Conservation (phyloP, 2,113 vertebrate species). For the Sphaerodactylus townsendi region DNA sequence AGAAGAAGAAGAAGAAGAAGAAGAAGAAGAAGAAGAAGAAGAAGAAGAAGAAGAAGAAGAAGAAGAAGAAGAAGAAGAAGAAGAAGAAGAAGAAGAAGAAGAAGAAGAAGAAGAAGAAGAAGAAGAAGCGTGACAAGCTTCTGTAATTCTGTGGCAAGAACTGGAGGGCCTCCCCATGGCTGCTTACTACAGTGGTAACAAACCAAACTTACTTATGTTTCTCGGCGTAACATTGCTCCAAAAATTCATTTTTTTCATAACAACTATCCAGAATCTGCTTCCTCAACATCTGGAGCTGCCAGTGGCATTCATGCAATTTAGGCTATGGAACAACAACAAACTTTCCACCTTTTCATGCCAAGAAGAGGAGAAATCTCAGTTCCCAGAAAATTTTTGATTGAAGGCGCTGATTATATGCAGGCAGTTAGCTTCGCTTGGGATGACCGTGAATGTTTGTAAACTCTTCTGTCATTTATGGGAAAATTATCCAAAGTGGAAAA, state of each 20-base stretch:
- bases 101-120: too few relatives aligned
- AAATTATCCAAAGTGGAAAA: background rate
- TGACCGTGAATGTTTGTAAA: background rate
- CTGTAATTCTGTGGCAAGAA: background rate
- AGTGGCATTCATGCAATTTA: constrained; percentile 12
- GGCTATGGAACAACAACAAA: constrained; percentile 1
- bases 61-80: too few relatives aligned
- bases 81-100: too few relatives aligned
- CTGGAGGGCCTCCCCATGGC: background rate
- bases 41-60: too few relatives aligned
- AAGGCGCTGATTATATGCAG: constrained; percentile 24
- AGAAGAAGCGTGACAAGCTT: background rate
- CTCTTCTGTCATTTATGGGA: constrained; percentile 4
- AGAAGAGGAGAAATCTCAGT: constrained; percentile 10
- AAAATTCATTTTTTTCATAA: background rate
- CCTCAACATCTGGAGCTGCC: background rate
- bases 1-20: too few relatives aligned
- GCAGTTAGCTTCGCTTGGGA: background rate
- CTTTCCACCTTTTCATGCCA: constrained; percentile 29
- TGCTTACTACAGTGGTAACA: background rate
- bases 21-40: too few relatives aligned
- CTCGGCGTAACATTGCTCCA: background rate
- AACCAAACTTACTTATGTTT: background rate
- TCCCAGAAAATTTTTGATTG: constrained; percentile 16
- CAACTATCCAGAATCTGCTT: background rate